These are phyloP conservation scores for Diarsia brunnea DNA, from an alignment of 2,888 invertebrate genomes.

Conservation along the genomic window DNA sequence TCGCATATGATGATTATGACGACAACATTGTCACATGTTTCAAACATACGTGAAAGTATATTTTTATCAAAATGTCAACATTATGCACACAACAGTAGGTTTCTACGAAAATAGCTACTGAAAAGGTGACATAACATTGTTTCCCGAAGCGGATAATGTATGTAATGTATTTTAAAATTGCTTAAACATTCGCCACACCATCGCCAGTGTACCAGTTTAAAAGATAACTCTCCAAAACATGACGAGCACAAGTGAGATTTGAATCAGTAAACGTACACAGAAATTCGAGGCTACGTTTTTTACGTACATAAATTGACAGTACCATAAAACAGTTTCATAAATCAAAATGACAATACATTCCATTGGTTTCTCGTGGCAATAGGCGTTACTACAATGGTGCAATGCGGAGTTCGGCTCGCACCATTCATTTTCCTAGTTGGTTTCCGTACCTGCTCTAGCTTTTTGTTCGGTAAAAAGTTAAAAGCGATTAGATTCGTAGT, in stretches of 20 bases:
- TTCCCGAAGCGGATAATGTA: constrained; percentile 5
- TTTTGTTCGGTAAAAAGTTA: constrained; percentile 43
- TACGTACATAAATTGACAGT: constrained; percentile 39
- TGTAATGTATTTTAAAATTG: constrained; percentile 7
- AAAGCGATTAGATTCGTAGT: constrained; percentile 32
- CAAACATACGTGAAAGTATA: background rate
- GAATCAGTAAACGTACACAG: constrained; percentile 13
- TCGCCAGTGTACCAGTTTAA: background rate
- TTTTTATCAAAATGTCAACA: background rate
- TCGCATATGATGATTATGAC: background rate
- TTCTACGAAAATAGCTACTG: background rate
- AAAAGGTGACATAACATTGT: background rate
- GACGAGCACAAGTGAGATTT: constrained; percentile 2
- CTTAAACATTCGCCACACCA: background rate
- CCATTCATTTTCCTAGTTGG: constrained; percentile 50
- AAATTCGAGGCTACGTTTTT: constrained; percentile 21
- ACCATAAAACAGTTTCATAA: constrained; percentile 48
- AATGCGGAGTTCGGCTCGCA: constrained; percentile 60
- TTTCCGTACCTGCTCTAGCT: constrained; percentile 25
- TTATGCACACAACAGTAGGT: background rate
- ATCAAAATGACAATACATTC: constrained; percentile 52
- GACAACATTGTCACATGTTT: background rate
- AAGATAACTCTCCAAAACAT: background rate
- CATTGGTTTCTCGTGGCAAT: constrained; percentile 54
- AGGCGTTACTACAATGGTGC: constrained; percentile 63